These are phyloP conservation scores for Channa striata DNA, from an alignment of 2,797 vertebrate genomes.

Conservation along the genomic window DNA sequence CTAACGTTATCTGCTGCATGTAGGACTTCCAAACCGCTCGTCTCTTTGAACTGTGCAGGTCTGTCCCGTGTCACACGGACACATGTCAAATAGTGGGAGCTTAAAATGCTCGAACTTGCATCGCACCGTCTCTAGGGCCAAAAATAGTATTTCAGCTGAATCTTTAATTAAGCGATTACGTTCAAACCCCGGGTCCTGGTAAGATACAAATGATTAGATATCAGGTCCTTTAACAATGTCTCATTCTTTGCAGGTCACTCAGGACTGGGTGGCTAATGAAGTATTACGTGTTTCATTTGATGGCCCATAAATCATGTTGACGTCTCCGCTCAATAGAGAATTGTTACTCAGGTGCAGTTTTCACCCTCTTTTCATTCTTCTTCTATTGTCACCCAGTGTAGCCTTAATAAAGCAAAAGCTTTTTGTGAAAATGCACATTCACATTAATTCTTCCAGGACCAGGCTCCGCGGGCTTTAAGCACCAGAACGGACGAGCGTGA, in stretches of 20 bases:
- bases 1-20: background rate
- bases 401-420: conserved; percentile 12
- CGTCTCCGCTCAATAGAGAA: conserved; percentile 1
- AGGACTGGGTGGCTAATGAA: conserved; percentile 26
- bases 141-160: background rate
- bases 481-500: conserved; percentile 22
- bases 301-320: conserved; percentile 46
- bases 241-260: conserved; percentile 8
- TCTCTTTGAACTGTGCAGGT: background rate
- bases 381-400: background rate
- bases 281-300: conserved; percentile 7
- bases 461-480: background rate
- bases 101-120: background rate
- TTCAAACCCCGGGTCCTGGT: background rate
- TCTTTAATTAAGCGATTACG: background rate
- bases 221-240: background rate
- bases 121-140: background rate
- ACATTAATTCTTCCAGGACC: background rate
- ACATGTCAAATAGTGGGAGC: background rate
- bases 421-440: conserved; percentile 5
- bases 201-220: background rate
- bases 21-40: background rate
- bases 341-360: conserved; percentile 6
- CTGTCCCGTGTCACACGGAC: background rate
- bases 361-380: background rate